Base-by-base conservation (phyloP, 2,888 invertebrate genomes). In the Pristionchus arcanus region DNA sequence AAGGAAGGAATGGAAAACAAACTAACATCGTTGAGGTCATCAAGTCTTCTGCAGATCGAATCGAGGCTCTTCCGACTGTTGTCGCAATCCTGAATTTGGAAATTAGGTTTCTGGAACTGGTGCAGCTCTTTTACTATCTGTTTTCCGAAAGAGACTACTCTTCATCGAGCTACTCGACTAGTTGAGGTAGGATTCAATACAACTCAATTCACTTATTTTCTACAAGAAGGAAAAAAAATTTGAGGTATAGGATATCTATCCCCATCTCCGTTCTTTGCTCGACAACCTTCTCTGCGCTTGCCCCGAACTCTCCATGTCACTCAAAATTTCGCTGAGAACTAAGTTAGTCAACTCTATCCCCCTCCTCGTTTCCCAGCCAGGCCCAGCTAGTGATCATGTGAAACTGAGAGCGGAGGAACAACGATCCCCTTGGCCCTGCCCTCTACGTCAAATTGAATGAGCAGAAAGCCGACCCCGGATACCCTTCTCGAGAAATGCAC, bases 1-100 rank as follows among this genome's bases (percentile, higher is more conserved):
- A 49, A 37, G 19, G 37, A 86, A 9, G 31, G 59, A 49, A 28
- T n/a, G 21, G 9, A 42, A 31, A n/a, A 19, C 1, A 49, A 86
- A 91, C 93, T 90, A 83, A 93, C 93, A 84, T 93, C 93, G 66
- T 93, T 90, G 28, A 93, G 87, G 87, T 93, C 93, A 55, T 93
- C 93, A 28, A 93, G 89, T 63, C 93, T 68, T 34, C 93, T 87
- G 66, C 91, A 90, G 53, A 93, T 91, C 4, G 90, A 83, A 63
- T 93, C 93, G 63, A 93, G 89, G 28, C 90, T 90, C 89, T 93
- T 94, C 21, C 93, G 90, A 28, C 93, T 93, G 59, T 90, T 90
- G 89, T 93, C 93, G 90, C 93, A 93, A 89, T 93, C 93, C 93
- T 93, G 90, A 81, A 93, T 90, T 63, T n/a, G 63, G 21, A 55